A percentile compares a stretch with the other conserved stretches of the same genome.
Evolutionary conservation across 2,888 invertebrate species (phyloP).

Genomic region (Drosophila longiperda): DNA sequence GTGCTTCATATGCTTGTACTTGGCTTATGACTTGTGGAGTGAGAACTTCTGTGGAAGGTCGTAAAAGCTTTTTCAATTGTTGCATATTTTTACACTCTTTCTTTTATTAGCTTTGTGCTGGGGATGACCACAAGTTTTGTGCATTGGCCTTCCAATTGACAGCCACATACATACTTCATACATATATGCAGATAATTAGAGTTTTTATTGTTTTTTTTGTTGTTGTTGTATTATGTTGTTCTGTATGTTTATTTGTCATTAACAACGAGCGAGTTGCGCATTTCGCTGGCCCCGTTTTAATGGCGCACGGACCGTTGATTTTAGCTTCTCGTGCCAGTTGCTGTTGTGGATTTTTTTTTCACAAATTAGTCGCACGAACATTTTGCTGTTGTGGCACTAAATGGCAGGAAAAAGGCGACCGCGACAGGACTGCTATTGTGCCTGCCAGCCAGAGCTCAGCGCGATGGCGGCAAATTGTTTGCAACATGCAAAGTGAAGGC

Average conservation of each 20-base stretch:
- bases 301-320: slow-evolving; percentile 67
- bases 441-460: slow-evolving; percentile 6
- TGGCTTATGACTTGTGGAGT: not conserved
- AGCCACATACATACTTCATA: not conserved
- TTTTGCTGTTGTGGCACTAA: slow-evolving; percentile 69
- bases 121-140: slow-evolving; percentile 39
- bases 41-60: not conserved
- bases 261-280: slow-evolving; percentile 62
- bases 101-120: slow-evolving; percentile 60
- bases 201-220: slow-evolving; percentile 16
- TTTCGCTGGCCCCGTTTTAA: slow-evolving; percentile 68
- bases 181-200: slow-evolving; percentile 7
- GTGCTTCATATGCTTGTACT: slow-evolving; percentile 22
- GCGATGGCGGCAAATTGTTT: slow-evolving; percentile 68
- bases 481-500: slow-evolving; percentile 74
- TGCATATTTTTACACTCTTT: slow-evolving; percentile 71
- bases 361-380: slow-evolving; percentile 79
- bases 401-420: slow-evolving; percentile 60
- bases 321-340: slow-evolving; percentile 69
- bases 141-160: slow-evolving; percentile 32
- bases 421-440: slow-evolving; percentile 33
- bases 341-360: slow-evolving; percentile 50
- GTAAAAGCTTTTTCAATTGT: slow-evolving; percentile 74
- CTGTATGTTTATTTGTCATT: slow-evolving; percentile 67
- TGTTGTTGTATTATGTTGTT: slow-evolving; percentile 24